Conservation (phyloP, 2,888 invertebrate species). For the Psococerastis gibbosa region DNA sequence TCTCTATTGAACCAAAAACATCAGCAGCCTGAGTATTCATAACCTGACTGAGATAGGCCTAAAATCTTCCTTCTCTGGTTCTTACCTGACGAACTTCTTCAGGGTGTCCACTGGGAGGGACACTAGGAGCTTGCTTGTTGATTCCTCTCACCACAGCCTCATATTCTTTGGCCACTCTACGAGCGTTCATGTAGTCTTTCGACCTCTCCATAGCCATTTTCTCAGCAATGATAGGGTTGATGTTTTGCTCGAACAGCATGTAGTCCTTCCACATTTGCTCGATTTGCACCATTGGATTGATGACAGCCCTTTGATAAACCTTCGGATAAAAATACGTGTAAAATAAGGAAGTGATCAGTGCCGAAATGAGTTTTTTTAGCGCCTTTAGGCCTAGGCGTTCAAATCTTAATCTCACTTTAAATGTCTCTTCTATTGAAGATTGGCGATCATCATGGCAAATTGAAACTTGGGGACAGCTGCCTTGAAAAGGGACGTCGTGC, state of each 20-base stretch:
- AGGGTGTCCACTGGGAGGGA: slow-evolving; percentile 79
- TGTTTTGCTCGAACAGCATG: slow-evolving; percentile 85
- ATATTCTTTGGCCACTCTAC: slow-evolving; percentile 87
- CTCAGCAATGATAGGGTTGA: slow-evolving; percentile 79
- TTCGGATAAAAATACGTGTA: too few relatives aligned
- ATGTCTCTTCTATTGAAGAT: too few relatives aligned
- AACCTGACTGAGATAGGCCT: too few relatives aligned
- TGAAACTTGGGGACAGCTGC: too few relatives aligned
- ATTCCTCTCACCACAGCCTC: slow-evolving; percentile 89
- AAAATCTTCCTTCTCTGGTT: too few relatives aligned
- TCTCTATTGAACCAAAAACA: too few relatives aligned
- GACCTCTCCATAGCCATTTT: slow-evolving; percentile 95
- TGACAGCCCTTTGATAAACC: slow-evolving; percentile 89
- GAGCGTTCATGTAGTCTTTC: slow-evolving; percentile 93
- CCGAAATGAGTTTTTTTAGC: too few relatives aligned
- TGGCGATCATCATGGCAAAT: too few relatives aligned
- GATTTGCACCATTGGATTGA: slow-evolving; percentile 93
- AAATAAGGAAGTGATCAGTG: slow-evolving; percentile 8
- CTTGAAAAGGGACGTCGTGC: too few relatives aligned
- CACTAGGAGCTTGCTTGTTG: slow-evolving; percentile 86
- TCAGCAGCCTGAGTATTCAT: too few relatives aligned
- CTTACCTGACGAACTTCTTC: slow-evolving; percentile 86
- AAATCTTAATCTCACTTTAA: too few relatives aligned
- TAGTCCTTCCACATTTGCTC: slow-evolving; percentile 97
- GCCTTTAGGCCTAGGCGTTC: too few relatives aligned